Evolutionary conservation across 1,140 invertebrate genomes (phyloP), one percentile per base, ranked within the genome.

Genomic region (Panagrolaimus sp.): DNA sequence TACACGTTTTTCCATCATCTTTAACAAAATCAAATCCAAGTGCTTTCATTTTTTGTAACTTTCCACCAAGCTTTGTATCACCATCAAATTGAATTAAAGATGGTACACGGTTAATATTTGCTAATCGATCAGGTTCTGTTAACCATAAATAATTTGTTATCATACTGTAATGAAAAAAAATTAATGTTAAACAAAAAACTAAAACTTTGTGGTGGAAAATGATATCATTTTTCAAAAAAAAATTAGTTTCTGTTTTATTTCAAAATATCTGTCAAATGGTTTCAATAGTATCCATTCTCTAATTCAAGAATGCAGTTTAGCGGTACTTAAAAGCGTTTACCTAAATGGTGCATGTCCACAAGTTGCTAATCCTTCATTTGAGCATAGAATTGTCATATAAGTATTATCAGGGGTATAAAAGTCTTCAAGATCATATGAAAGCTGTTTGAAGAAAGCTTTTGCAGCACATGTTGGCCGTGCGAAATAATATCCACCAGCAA

Each of bases 131-230:
- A 13, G 69, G 73, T 53, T 79, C 63, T 44, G 74, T 63, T 20
- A 82, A 64, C 78, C 78, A 80, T 31, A 81, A 53, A 79, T 80
- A 80, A 27, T 80, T 80, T 5, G 79, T 74, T 9, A 80, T 73
- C 1, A 73, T 16, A 47, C 76, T 81, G 31, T 38, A 38, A 38
- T 38, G n/a, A n/a, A n/a, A n/a, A n/a, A n/a, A n/a, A n/a, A n/a
- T n/a, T n/a, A n/a, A n/a, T n/a, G n/a, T n/a, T n/a, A n/a, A n/a
- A n/a, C n/a, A n/a, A n/a, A n/a, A n/a, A n/a, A n/a, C n/a, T n/a
- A n/a, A n/a, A n/a, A n/a, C n/a, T n/a, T n/a, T n/a, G n/a, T n/a
- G n/a, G n/a, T n/a, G n/a, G n/a, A n/a, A n/a, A n/a, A n/a, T n/a
- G n/a, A n/a, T n/a, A n/a, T n/a, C n/a, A n/a, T n/a, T n/a, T n/a